Base-by-base conservation (phyloP, 2,888 invertebrate species). In the Bruchidius siliquastri region DNA sequence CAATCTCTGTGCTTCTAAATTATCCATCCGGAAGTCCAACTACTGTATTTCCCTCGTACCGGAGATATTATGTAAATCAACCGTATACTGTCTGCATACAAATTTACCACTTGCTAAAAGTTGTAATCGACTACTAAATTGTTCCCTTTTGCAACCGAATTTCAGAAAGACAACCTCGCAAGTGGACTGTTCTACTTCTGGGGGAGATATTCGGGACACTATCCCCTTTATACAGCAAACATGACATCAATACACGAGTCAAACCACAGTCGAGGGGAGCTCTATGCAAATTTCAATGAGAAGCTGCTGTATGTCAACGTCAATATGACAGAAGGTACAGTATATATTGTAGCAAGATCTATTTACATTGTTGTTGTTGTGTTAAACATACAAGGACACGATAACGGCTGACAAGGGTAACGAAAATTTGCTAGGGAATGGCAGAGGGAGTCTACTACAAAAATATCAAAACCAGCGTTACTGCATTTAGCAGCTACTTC, bases 241-340 rank as follows among this genome's bases (percentile, higher is more conserved):
- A 90, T 90, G 68, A 89, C 89, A 8, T 81, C 90, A 10, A 87
- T 89, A 81, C 89, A 90, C 80, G 88, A 89, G 2, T 87, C 89
- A 73, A 87, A 91, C 0, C 90, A 91, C 80, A 89, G 90, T 21
- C 88, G 90, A 21, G 92, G 91, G 22, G 86, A 87, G 74, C 88
- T 91, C 78, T 90, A 88, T 76, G 81, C 92, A n/a, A 89, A 92
- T 83, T 82, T 90, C 22, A 80, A 85, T 0, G 87, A 90, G 70
- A 90, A 90, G 78, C 85, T 91, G 79, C 88, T 92, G 75, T 89
- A 91, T 87, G 88, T 90, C 87, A 88, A 93, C 87, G 87, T 93
- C 82, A 88, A 94, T 88, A 82, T 94, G 86, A 94, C 93, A 78
- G 88, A 90, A 87, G 83, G 88, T 90, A 77, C 88, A 87, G 78